phyloP scores from a whole-genome alignment of 2,888 invertebrate genomes.

The Xestia c-nigrum region DNA sequence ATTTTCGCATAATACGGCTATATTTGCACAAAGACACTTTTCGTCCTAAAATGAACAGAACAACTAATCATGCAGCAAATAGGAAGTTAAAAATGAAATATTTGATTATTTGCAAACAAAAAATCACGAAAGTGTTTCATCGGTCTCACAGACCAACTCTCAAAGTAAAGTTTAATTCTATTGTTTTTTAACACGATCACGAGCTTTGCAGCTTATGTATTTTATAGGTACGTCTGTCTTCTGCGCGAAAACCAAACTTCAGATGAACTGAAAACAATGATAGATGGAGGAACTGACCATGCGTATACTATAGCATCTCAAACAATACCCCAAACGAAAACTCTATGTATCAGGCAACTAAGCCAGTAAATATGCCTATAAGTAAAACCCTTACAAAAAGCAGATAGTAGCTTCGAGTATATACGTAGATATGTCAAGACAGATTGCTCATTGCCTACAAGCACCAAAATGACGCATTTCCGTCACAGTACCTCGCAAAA shows the following conservation, averaged over 20 bases:
- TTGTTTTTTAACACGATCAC: not conserved
- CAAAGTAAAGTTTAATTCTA: not conserved
- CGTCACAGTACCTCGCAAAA: conserved; percentile 44
- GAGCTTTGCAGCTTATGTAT: not conserved
- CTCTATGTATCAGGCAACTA: not conserved
- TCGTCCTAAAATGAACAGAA: not conserved
- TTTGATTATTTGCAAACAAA: too few relatives aligned
- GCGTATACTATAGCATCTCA: not conserved
- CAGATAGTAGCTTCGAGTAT: not conserved
- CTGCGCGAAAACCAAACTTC: conserved; percentile 19
- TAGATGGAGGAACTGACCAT: conserved; percentile 3
- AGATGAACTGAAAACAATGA: conserved; percentile 28
- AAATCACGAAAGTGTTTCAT: not conserved
- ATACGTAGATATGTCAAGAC: conserved; percentile 29
- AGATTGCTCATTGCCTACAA: conserved; percentile 62
- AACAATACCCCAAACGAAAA: not conserved
- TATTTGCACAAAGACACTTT: not conserved
- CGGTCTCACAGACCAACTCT: not conserved
- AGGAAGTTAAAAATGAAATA: not conserved
- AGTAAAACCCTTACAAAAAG: conserved; percentile 4
- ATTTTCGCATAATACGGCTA: too few relatives aligned
- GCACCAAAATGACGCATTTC: conserved; percentile 57
- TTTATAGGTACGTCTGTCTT: not conserved
- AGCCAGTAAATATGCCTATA: conserved; percentile 7
- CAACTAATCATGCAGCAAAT: not conserved